phyloP scores from a whole-genome alignment of 2,888 invertebrate genomes.

The Nemotelus pantherinus region DNA sequence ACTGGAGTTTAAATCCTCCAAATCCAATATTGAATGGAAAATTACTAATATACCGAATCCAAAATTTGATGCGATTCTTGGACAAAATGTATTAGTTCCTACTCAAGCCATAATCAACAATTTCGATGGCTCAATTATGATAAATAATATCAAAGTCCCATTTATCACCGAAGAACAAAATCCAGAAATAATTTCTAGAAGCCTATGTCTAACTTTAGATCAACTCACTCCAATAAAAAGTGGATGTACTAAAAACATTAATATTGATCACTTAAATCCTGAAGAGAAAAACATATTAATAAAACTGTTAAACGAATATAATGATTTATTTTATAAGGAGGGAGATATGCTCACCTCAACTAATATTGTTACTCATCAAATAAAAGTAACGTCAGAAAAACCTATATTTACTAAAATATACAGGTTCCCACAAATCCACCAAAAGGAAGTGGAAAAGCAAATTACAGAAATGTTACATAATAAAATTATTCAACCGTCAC shows the following conservation, averaged over 20 bases:
- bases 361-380: not conserved
- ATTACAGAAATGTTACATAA: slow-evolving; percentile 22
- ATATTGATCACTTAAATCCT: slow-evolving; percentile 15
- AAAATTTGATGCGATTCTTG: slow-evolving; percentile 24
- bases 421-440: slow-evolving; percentile 30
- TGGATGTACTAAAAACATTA: not conserved
- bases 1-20: not conserved
- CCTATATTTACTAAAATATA: slow-evolving; percentile 34
- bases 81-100: slow-evolving; percentile 27
- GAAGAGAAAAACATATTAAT: not conserved
- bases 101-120: slow-evolving; percentile 1
- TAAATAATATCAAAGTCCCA: slow-evolving; percentile 9
- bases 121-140: slow-evolving; percentile 11
- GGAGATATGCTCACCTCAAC: slow-evolving; percentile 15
- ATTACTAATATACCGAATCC: not conserved
- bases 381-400: slow-evolving; percentile 8
- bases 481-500: slow-evolving; percentile 13
- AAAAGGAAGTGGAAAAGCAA: slow-evolving; percentile 40
- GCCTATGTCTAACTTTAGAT: not conserved
- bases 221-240: not conserved
- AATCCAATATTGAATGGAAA: slow-evolving; percentile 24
- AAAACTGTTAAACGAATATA: slow-evolving; percentile 4
- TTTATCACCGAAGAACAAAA: slow-evolving; percentile 24
- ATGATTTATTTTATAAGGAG: slow-evolving; percentile 11
- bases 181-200: slow-evolving; percentile 11